These are phyloP conservation scores for Oostethus manadensis DNA, from an alignment of 2,113 vertebrate genomes.

Conservation along the genomic window DNA sequence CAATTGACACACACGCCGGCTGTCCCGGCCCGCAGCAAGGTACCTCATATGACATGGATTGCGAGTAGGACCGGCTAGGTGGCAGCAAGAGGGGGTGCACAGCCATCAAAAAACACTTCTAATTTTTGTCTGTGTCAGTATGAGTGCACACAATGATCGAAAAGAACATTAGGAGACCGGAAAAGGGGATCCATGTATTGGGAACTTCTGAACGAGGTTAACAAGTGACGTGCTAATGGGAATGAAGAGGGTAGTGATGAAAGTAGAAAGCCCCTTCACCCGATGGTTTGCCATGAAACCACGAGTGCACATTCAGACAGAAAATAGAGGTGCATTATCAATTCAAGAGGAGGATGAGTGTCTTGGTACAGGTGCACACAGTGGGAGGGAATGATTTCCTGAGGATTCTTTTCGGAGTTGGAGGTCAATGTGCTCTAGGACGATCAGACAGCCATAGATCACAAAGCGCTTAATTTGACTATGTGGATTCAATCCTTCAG, in stretches of 20 bases:
- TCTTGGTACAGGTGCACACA: not conserved
- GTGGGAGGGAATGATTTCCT: not conserved
- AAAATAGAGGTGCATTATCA: not conserved
- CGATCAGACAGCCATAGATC: too few species aligned
- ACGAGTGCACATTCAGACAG: not conserved
- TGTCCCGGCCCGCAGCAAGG: slow-evolving; percentile 52
- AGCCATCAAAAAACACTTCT: slow-evolving; percentile 3
- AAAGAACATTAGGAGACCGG: too few species aligned
- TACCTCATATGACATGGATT: slow-evolving; percentile 56
- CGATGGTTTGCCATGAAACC: not conserved
- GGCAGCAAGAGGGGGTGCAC: not conserved
- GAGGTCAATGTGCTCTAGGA: not conserved
- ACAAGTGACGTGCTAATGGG: not conserved
- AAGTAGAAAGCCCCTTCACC: slow-evolving; percentile 2
- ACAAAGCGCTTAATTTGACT: too few species aligned
- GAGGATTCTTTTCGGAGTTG: not conserved
- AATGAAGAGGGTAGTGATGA: not conserved
- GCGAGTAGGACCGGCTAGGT: slow-evolving; percentile 4
- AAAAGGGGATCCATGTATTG: not conserved
- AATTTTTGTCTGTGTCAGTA: not conserved
- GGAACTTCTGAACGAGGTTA: not conserved
- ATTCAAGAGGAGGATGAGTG: not conserved
- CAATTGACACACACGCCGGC: slow-evolving; percentile 44
- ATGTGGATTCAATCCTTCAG: too few species aligned
- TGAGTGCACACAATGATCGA: not conserved